Base-by-base conservation (phyloP, 2,888 invertebrate species). In the Carcina quercana region DNA sequence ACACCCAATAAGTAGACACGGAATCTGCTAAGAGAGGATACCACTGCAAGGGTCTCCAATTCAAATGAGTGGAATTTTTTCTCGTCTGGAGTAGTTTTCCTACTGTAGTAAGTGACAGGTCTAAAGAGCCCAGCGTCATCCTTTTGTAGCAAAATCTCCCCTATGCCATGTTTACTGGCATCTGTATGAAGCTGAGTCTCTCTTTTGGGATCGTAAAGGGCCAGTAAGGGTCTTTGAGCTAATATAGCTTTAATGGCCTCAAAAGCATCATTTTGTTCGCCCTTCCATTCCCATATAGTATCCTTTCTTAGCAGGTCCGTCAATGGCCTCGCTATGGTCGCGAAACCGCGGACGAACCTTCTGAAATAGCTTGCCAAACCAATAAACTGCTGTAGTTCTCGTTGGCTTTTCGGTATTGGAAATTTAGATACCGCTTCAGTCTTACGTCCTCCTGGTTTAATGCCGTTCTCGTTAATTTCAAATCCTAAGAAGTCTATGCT, bases 151-250 rank as follows among this genome's bases (percentile, higher is more conserved):
- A 65, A 13, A 3, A 61, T 49, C 3, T 50, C 57, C 38, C 51
- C 25, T 47, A 33, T n/a, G 2, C 62, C 60, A 1, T 38, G 14
- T 15, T 45, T 33, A 32, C 57, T 51, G 0, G 63, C 61, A 35
- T 64, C 64, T 0, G 63, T 63, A 25, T 63, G 62, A 2, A 58
- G 32, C 25, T 59, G 17, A 1, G 46, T 52, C 10, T 38, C 34
- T 1, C 35, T 29, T 0, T 32, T 30, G 1, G 42, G 45, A 15
- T 57, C 37, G 27, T 45, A 55, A n/a, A 59, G 30, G 0, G 43
- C 42, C 12, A 65, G 26, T 1, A 59, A 35, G 1, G 52, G 48
- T 19, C 44, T 17, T 13, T 25, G n/a, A n/a, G 10, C 13, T 3
- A 30, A 13, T 4, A 8, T 5, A 3, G 6, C n/a, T 19, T 19